Base-by-base conservation (phyloP, 2,888 invertebrate genomes). In the Fabriciana adippe region DNA sequence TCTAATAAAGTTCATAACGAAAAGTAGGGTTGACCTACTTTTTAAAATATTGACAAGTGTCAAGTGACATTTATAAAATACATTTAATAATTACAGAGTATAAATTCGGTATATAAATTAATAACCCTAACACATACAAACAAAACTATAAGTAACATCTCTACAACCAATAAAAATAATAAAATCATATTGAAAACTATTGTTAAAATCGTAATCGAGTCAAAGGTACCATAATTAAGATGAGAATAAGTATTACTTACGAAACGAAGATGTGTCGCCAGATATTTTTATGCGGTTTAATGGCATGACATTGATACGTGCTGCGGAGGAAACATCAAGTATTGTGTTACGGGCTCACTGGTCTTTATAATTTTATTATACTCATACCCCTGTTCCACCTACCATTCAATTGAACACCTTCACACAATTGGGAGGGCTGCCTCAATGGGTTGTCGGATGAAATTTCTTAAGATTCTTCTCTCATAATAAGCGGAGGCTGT, bases 361-460 rank as follows among this genome's bases (percentile, higher is more conserved):
- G 87, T 90, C 90, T 90, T 91, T 90, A 90, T 91, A 92, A 90
- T 90, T 92, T 92, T 90, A 92, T 92, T 92, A 92, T 92, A 90
- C 84, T 77, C 89, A 84, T 87, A 85, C 89, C 92, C 86, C 86
- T 83, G 84, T 87, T 86, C 87, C 86, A 83, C 85, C 85, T 81
- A 87, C 87, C 82, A 89, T 92, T 92, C 89, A 91, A 90, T 89
- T 84, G 89, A 90, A 92, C 92, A 92, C 92, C 92, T 92, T 86
- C 86, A 79, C 84, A 92, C 91, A 92, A 92, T 90, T 87, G 88
- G 87, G 84, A 89, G 89, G 92, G 91, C 83, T 84, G 88, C 85
- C 83, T 91, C 87, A 92, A 92, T 92, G 88, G 92, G 89, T 89
- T 89, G 88, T 87, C 87, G 89, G 91, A 92, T 92, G 88, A 92